These are phyloP conservation scores for Bugula neritina DNA, from an alignment of 2,888 invertebrate genomes.

Conservation along the genomic window DNA sequence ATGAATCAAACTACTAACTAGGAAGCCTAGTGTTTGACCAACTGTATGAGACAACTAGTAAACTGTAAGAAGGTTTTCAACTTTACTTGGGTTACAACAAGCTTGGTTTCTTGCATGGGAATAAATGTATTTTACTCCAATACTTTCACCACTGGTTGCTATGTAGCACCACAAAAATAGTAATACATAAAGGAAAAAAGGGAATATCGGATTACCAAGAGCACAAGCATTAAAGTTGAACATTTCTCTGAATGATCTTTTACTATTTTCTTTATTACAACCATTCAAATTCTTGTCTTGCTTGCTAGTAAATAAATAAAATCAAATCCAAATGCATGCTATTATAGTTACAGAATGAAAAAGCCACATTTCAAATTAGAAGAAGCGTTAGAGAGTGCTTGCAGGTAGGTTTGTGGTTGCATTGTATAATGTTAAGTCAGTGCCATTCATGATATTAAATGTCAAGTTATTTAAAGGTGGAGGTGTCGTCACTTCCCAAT, in stretches of 20 bases:
- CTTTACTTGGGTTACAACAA: slow-evolving; percentile 32
- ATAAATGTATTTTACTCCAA: slow-evolving; percentile 1
- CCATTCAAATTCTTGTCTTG: too few relatives aligned
- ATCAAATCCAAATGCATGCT: too few relatives aligned
- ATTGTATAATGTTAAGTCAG: too few relatives aligned
- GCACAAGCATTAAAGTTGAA: slow-evolving; percentile 19
- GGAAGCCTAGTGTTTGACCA: slow-evolving; percentile 31
- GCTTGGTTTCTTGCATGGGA: slow-evolving; percentile 2
- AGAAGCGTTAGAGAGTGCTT: too few relatives aligned
- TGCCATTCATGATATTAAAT: too few relatives aligned
- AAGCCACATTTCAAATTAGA: too few relatives aligned
- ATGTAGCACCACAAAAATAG: slow-evolving; percentile 2
- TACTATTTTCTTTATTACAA: not conserved
- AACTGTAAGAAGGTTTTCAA: slow-evolving; percentile 32
- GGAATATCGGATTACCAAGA: slow-evolving; percentile 2
- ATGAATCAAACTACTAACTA: slow-evolving; percentile 31
- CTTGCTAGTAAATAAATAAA: too few relatives aligned
- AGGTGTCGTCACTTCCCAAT: too few relatives aligned
- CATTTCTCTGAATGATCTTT: not conserved
- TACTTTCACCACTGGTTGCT: not conserved
- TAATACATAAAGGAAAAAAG: not conserved
- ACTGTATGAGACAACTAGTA: slow-evolving; percentile 33
- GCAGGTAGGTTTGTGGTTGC: too few relatives aligned
- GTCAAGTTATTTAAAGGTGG: too few relatives aligned
- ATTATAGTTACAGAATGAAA: too few relatives aligned